phyloP scores from a whole-genome alignment of 2,888 invertebrate genomes.

The Nebria salina region DNA sequence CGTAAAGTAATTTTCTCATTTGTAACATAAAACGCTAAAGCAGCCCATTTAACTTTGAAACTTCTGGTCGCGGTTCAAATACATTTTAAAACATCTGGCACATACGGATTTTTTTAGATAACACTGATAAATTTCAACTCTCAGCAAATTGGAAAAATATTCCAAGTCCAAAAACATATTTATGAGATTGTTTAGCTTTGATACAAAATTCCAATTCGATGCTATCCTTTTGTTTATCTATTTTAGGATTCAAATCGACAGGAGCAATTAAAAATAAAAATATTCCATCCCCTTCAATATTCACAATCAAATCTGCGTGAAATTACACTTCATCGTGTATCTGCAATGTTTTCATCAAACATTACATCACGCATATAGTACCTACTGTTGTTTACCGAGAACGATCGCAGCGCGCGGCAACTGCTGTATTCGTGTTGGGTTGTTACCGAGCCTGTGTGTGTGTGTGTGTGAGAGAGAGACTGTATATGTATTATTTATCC shows the following conservation, averaged over 20 bases:
- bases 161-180: no score
- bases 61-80: constrained; percentile 19
- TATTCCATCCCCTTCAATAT: not conserved
- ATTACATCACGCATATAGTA: not conserved
- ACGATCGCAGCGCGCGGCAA: no score
- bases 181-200: no score
- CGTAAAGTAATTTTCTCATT: constrained; percentile 42
- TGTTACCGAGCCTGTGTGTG: not conserved
- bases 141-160: no score
- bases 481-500: not conserved
- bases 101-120: constrained; percentile 5
- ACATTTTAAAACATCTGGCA: constrained; percentile 37
- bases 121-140: no score
- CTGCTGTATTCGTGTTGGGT: not conserved
- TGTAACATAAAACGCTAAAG: constrained; percentile 24
- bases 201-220: no score
- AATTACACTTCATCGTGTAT: not conserved
- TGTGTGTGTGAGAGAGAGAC: not conserved
- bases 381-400: not conserved
- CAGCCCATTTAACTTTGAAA: constrained; percentile 3
- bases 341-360: not conserved
- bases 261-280: constrained; percentile 1
- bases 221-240: not conserved
- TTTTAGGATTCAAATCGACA: not conserved
- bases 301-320: constrained; percentile 1